Evolutionary conservation across 2,113 vertebrate genomes (phyloP).

Genomic region (Narcine bancroftii): DNA sequence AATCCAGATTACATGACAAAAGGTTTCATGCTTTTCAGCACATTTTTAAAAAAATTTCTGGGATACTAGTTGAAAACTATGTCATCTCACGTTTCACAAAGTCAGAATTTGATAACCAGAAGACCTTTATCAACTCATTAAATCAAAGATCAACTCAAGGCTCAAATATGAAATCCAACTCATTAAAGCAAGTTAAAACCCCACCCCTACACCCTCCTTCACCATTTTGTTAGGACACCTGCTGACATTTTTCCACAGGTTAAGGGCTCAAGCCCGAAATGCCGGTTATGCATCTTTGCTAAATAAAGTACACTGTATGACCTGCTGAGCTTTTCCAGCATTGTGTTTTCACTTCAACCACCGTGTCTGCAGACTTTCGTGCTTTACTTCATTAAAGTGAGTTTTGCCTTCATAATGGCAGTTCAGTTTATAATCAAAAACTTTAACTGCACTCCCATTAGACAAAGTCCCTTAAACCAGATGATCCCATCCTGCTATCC

Average conservation of each 20-base stretch:
- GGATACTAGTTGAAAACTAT: background rate
- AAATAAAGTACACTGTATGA: too few relatives aligned
- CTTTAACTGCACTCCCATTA: background rate
- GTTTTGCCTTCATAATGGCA: background rate
- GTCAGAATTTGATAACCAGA: too few relatives aligned
- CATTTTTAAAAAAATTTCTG: too few relatives aligned
- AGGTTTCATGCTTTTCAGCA: background rate
- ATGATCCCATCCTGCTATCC: background rate
- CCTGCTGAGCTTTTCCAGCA: too few relatives aligned
- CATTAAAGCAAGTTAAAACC: background rate
- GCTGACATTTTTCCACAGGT: too few relatives aligned
- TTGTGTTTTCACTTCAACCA: too few relatives aligned
- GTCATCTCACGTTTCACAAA: background rate
- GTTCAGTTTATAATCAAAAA: background rate
- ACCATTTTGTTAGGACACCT: too few relatives aligned
- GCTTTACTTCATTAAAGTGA: too few relatives aligned
- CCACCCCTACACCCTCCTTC: too few relatives aligned
- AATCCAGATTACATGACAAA: background rate
- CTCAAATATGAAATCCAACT: background rate
- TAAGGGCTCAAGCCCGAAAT: too few relatives aligned
- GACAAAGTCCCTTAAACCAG: background rate
- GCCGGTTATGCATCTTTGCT: too few relatives aligned
- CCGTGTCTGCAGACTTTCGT: too few relatives aligned
- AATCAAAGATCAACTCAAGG: background rate
- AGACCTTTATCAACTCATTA: background rate